phyloP scores from a whole-genome alignment of 2,113 vertebrate genomes.

The human (Homo sapiens) region GRCh38 chr16:3443501-3444000 shows the following conservation, averaged over 20 bases:
- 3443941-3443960: too few relatives aligned
- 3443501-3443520: neutral
- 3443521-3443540: rapidly evolving
- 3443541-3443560: constrained; percentile 45
- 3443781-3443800: neutral
- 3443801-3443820: neutral
- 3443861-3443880: neutral
- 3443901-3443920: too few relatives aligned
- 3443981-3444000: neutral
- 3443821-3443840: neutral
- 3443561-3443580: neutral
- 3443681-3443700: constrained; percentile 59
- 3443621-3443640: rapidly evolving
- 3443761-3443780: neutral
- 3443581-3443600: neutral
- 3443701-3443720: neutral
- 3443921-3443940: neutral
- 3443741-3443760: neutral
- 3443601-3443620: neutral
- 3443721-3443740: rapidly evolving
- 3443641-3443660: neutral
- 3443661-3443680: neutral
- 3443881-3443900: neutral
- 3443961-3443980: neutral
- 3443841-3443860: neutral